Conservation (phyloP, 2,888 invertebrate genomes). For the Calameuta filiformis region DNA sequence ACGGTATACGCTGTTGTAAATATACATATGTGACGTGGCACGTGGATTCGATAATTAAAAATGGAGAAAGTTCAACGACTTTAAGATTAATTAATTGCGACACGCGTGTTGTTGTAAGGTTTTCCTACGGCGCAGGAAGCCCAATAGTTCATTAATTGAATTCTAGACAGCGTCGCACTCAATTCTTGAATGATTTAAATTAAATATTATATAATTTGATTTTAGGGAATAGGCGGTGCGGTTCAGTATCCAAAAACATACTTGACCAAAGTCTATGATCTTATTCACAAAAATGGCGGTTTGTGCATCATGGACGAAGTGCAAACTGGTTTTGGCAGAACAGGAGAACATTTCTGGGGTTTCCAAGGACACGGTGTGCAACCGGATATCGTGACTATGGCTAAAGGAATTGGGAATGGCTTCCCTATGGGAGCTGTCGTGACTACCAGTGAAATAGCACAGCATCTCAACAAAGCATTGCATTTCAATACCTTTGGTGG, state of each 20-base stretch:
- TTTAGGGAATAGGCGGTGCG: constrained; percentile 86
- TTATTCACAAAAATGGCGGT: constrained; percentile 85
- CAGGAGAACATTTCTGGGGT: constrained; percentile 97
- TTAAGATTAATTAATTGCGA: not conserved
- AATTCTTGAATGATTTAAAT: not conserved
- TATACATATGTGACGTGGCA: not conserved
- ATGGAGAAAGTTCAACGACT: not conserved
- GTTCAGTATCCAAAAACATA: constrained; percentile 93
- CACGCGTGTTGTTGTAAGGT: not conserved
- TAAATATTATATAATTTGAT: not conserved
- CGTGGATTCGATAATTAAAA: not conserved
- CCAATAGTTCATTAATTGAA: not conserved
- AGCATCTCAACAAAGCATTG: constrained; percentile 77
- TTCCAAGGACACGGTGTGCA: constrained; percentile 86
- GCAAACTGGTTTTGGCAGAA: constrained; percentile 96
- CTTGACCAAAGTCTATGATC: constrained; percentile 81
- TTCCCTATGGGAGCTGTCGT: constrained; percentile 96
- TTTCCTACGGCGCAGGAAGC: not conserved
- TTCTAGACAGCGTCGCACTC: not conserved
- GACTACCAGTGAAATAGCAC: constrained; percentile 89
- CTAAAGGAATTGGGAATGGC: constrained; percentile 95
- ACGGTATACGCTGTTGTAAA: not conserved
- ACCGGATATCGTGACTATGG: constrained; percentile 97
- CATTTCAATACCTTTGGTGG: constrained; percentile 98
- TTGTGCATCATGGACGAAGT: constrained; percentile 95